These are phyloP conservation scores for Cebidichthys violaceus DNA, from an alignment of 2,113 vertebrate genomes.

Conservation along the genomic window DNA sequence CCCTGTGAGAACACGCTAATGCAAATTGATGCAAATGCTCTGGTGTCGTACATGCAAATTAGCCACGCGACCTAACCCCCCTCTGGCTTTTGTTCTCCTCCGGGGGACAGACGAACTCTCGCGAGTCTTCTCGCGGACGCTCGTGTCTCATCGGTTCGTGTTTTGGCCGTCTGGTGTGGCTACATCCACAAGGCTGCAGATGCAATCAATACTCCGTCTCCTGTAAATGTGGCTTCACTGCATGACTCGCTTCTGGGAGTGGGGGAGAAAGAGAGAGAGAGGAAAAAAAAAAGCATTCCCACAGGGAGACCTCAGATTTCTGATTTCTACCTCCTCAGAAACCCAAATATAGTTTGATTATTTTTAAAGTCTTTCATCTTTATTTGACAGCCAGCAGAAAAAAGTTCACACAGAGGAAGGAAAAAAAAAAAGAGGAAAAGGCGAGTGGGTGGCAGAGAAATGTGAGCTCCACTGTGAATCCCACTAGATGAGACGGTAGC, in stretches of 20 bases:
- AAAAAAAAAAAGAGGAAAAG: slow-evolving; percentile 10
- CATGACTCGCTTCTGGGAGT: slow-evolving; percentile 26
- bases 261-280: not conserved
- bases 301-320: slow-evolving; percentile 28
- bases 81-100: slow-evolving; percentile 47
- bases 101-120: slow-evolving; percentile 19
- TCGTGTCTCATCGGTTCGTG: not conserved
- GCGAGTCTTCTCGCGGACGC: slow-evolving; percentile 24
- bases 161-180: slow-evolving; percentile 41
- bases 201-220: slow-evolving; percentile 37
- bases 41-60: slow-evolving; percentile 66
- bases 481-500: not conserved
- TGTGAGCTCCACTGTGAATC: not conserved
- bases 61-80: slow-evolving; percentile 67
- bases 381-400: slow-evolving; percentile 33
- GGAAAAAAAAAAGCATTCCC: slow-evolving; percentile 7
- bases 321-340: slow-evolving; percentile 23
- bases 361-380: slow-evolving; percentile 43
- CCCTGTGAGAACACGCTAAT: slow-evolving; percentile 59
- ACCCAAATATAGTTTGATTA: slow-evolving; percentile 48
- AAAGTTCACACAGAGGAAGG: not conserved
- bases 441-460: slow-evolving; percentile 20
- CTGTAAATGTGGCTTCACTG: slow-evolving; percentile 7
- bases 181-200: slow-evolving; percentile 19
- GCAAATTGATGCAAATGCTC: slow-evolving; percentile 70